phyloP scores from a whole-genome alignment of 2,797 vertebrate genomes.

The Lycodopsis pacificus region DNA sequence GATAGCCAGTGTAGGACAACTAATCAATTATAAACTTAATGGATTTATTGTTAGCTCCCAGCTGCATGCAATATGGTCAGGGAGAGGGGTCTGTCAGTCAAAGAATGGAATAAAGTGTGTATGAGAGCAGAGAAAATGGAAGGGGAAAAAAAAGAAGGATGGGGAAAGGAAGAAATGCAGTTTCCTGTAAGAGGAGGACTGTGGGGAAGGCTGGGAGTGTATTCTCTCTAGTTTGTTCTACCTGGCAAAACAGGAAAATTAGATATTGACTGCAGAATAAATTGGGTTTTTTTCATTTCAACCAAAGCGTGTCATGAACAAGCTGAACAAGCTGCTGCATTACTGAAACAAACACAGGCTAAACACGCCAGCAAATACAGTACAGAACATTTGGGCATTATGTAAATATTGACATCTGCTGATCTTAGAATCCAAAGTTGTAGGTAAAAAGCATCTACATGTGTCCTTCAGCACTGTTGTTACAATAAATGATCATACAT shows the following conservation, averaged over 20 bases:
- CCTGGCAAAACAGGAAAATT: slow-evolving; percentile 78
- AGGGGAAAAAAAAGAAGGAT: background rate
- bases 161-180: slow-evolving; percentile 2
- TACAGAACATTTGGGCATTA: background rate
- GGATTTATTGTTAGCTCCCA: slow-evolving; percentile 37
- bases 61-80: slow-evolving; percentile 6
- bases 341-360: slow-evolving; percentile 19
- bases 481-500: background rate
- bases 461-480: background rate
- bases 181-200: slow-evolving; percentile 35
- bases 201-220: slow-evolving; percentile 16
- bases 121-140: background rate
- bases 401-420: background rate
- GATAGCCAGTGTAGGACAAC: slow-evolving; percentile 12
- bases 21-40: slow-evolving; percentile 45
- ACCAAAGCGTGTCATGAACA: slow-evolving; percentile 38
- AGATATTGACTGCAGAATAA: slow-evolving; percentile 76
- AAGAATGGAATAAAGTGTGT: background rate
- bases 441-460: background rate
- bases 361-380: background rate
- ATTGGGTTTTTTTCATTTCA: slow-evolving; percentile 60
- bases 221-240: slow-evolving; percentile 74
- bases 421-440: background rate
- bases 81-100: slow-evolving; percentile 14
- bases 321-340: slow-evolving; percentile 38